Base-by-base conservation (phyloP, 2,888 invertebrate species). In the Exephanes ischioxanthus region DNA sequence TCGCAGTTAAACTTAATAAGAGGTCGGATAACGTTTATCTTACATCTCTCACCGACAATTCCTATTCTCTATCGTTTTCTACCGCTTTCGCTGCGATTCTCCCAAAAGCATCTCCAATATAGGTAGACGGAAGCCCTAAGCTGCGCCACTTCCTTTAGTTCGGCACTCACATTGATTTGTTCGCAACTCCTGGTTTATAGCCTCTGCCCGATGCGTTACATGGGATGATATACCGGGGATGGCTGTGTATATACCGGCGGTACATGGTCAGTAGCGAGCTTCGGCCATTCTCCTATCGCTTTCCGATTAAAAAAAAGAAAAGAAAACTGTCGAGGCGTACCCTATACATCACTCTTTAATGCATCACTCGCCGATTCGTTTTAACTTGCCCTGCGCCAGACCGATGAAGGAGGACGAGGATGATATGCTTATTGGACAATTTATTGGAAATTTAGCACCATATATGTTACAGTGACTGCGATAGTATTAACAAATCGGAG, bases 161-260 rank as follows among this genome's bases (percentile, higher is more conserved):
- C 86, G 87, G 91, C 93, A 93, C 93, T 93, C 91, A 91, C 91
- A 92, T 93, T 93, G 93, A 93, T 93, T 93, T 92, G 93, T 93
- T 93, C 92, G 88, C 90, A 91, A 91, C 90, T 91, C 89, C 90
- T 91, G 90, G 90, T 91, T 92, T 92, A 92, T 91, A 91, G 92
- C 89, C 68, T 84, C 71, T 68, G 45, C 51, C 58, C 76, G 37
- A 71, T 79, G 76, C 76, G 80, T 76, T 55, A 30, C 48, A 66
- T 30, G 37, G 37, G 14, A 66, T 30, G 7, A 11, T 66, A 33
- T 70, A 51, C 61, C 33, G 30, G 1, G 30, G 53, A 16, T 48
- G 22, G 33, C 30, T 51, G 51, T 71, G 55, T 72, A 67, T 58
- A 45, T 53, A 33, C 30, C 30, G 26, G 5, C 53, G 19, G 5